These are phyloP conservation scores for Platysteira castanea DNA, from an alignment of 2,113 vertebrate species.

Conservation along the genomic window DNA sequence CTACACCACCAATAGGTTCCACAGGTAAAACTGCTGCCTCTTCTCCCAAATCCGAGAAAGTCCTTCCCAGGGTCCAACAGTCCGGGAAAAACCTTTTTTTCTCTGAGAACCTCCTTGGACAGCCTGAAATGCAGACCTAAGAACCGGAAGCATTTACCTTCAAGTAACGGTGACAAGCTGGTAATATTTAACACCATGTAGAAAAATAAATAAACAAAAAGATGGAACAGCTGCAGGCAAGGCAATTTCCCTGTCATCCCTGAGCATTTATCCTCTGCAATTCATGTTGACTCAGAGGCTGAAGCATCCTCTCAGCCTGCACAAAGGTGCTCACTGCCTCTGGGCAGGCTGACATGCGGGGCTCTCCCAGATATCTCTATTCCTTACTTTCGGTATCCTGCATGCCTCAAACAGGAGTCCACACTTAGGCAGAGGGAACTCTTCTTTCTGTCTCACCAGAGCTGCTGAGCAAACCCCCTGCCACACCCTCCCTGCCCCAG, in stretches of 20 bases:
- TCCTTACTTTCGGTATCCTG: not conserved
- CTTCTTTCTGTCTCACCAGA: not conserved
- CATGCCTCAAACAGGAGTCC: not conserved
- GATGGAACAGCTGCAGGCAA: constrained; percentile 21
- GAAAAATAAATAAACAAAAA: constrained; percentile 34
- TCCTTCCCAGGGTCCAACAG: not conserved
- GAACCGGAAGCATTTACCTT: not conserved
- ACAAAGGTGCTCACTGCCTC: constrained; percentile 32
- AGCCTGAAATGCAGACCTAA: not conserved
- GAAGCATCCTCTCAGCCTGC: not conserved
- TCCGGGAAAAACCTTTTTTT: not conserved
- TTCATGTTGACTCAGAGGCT: not conserved
- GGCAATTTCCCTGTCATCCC: constrained; percentile 22
- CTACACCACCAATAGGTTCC: not conserved
- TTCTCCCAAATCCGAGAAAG: not conserved
- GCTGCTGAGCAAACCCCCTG: not conserved
- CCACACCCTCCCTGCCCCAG: not conserved
- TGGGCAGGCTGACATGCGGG: not conserved
- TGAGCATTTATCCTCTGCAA: constrained; percentile 18
- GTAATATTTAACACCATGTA: constrained; percentile 23
- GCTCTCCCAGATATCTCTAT: not conserved
- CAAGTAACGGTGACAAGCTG: not conserved
- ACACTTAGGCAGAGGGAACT: not conserved
- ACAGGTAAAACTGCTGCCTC: not conserved
- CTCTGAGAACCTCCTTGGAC: not conserved